Evolutionary conservation across 2,888 invertebrate species (phyloP).

Genomic region (Norana najaformis): DNA sequence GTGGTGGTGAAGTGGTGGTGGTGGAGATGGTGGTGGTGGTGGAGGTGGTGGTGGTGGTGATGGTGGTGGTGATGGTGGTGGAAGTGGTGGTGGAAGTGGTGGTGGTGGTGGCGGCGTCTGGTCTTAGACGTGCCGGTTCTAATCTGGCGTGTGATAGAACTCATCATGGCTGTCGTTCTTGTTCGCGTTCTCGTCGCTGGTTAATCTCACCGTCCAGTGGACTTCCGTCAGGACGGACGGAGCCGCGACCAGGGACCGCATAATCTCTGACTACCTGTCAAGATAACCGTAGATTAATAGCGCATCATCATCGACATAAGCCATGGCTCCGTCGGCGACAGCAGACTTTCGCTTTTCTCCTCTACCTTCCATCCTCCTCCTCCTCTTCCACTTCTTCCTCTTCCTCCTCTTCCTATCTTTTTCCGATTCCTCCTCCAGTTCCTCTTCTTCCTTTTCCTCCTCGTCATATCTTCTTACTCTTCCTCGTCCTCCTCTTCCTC

Average conservation of each 20-base stretch:
- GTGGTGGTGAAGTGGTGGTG: slow-evolving; percentile 31
- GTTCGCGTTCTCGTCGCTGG: not conserved
- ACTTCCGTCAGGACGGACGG: not conserved
- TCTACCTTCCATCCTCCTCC: not conserved
- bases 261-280: slow-evolving; percentile 17
- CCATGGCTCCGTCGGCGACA: not conserved
- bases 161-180: slow-evolving; percentile 5
- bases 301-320: slow-evolving; percentile 14
- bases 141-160: not conserved
- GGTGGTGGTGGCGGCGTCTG: not conserved
- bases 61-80: slow-evolving; percentile 20
- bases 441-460: not conserved
- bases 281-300: slow-evolving; percentile 19
- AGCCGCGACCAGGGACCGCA: not conserved
- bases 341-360: not conserved
- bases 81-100: not conserved
- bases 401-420: not conserved
- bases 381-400: not conserved
- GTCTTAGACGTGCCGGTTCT: not conserved
- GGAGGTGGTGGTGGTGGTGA: not conserved
- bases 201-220: not conserved
- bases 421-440: not conserved
- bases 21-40: not conserved
- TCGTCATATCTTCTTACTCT: too few relatives aligned
- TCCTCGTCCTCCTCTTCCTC: too few relatives aligned